Base-by-base conservation (phyloP, 2,113 vertebrate species). In the Naja naja region DNA sequence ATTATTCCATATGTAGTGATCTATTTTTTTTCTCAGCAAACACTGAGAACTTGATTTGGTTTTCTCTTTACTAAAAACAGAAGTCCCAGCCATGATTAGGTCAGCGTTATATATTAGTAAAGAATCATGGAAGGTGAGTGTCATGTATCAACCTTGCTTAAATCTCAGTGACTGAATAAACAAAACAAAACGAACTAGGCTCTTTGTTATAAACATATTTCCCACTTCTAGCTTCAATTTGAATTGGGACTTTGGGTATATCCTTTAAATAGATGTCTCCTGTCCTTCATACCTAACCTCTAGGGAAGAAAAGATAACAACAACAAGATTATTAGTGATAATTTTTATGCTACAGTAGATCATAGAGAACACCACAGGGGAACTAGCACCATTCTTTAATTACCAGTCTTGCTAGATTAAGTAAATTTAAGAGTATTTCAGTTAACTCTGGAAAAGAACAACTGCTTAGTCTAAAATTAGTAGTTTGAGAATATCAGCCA, bases 401-500 rank as follows among this genome's bases (percentile, higher is more conserved):
- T 25, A 54, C 87, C 3, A 5, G 2, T 34, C 55, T 87, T 64
- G 45, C 47, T 85, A 81, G 23, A 81, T 92, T 89, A 34, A 92
- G 25, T 43, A 45, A 7, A 30, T 45, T 56, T 89, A 85, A 18
- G 47, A 49, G 74, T 56, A 86, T 60, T 47, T 90, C 39, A 52
- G 55, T 22, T 53, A 87, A 64, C 4, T 86, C 12, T 5, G 43
- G 81, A 90, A 56, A 85, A 89, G 45, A 14, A 49, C 88, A 18
- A 20, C 47, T 53, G 89, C 60, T 64, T 47, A 64, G 22, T 60
- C 91, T 94, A 87, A 92, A 96, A 97, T 92, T 94, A 96, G 90
- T 91, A 95, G 93, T 97, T 97, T 95, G 95, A 95, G 94, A 94
- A 95, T 94, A 96, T 90, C 81, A 64, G 45, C 9, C 94, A 96